Evolutionary conservation across 2,797 vertebrate species (phyloP).

Genomic region (Huso huso): DNA sequence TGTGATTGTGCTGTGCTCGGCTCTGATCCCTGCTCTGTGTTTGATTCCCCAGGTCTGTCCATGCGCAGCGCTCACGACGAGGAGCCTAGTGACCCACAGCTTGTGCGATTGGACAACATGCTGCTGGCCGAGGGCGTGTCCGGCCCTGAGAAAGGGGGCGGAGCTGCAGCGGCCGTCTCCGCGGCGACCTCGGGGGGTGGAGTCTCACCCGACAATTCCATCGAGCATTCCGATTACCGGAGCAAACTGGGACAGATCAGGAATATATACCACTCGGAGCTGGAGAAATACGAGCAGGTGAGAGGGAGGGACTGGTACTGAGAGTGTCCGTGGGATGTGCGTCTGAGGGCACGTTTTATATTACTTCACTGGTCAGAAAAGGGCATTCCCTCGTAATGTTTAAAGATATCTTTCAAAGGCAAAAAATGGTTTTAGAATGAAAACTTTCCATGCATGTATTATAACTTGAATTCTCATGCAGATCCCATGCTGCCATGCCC

Average conservation of each 20-base stretch:
- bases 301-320: constrained; percentile 14
- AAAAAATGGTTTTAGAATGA: background rate
- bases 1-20: background rate
- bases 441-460: too few relatives aligned
- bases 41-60: constrained; percentile 63
- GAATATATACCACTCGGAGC: constrained; percentile 87
- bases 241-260: constrained; percentile 91
- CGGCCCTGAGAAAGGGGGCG: constrained; percentile 82
- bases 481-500: background rate
- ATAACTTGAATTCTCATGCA: background rate
- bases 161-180: constrained; percentile 75
- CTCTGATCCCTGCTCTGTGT: background rate
- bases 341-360: background rate
- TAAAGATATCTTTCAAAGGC: too few relatives aligned
- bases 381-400: too few relatives aligned
- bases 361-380: too few relatives aligned
- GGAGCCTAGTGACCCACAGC: constrained; percentile 82
- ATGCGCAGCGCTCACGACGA: constrained; percentile 84
- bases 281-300: constrained; percentile 96
- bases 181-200: constrained; percentile 80
- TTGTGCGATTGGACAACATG: constrained; percentile 90
- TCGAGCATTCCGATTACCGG: constrained; percentile 91
- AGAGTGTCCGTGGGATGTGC: background rate
- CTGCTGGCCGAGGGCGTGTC: constrained; percentile 85
- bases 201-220: constrained; percentile 79